A percentile compares a stretch with the other conserved stretches of the same genome.
Conservation (phyloP, 2,113 vertebrate species). For the Nycticebus coucang region DNA sequence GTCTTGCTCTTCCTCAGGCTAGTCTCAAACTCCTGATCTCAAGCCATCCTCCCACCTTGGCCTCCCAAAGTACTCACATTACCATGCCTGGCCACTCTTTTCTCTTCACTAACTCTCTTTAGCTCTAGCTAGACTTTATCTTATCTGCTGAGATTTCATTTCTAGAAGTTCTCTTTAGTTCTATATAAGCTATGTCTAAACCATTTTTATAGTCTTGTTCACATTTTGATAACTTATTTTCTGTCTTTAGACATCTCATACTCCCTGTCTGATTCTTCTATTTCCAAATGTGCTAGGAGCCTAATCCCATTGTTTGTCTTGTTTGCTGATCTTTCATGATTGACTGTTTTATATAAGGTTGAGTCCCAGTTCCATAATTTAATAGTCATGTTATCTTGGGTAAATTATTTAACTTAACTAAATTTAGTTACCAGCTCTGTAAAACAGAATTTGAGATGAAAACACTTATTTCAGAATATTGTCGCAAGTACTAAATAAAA, state of each 20-base stretch:
- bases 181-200: background rate
- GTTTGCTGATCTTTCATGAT: background rate
- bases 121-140: background rate
- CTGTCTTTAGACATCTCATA: background rate
- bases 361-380: background rate
- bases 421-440: background rate
- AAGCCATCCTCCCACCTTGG: too few relatives aligned
- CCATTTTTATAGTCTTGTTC: background rate
- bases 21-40: too few relatives aligned
- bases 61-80: too few relatives aligned
- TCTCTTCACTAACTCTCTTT: background rate
- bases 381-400: background rate
- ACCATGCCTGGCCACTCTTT: background rate
- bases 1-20: too few relatives aligned
- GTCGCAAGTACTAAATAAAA: background rate
- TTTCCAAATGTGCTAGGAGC: background rate
- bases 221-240: background rate
- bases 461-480: background rate
- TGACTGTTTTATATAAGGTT: background rate
- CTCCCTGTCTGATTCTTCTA: background rate
- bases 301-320: background rate
- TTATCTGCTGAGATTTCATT: background rate
- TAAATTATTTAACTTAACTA: background rate
- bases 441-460: conserved; percentile 3
- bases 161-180: background rate